Conservation (phyloP, 23 tunicate species). For the Botrylloides violaceus region DNA sequence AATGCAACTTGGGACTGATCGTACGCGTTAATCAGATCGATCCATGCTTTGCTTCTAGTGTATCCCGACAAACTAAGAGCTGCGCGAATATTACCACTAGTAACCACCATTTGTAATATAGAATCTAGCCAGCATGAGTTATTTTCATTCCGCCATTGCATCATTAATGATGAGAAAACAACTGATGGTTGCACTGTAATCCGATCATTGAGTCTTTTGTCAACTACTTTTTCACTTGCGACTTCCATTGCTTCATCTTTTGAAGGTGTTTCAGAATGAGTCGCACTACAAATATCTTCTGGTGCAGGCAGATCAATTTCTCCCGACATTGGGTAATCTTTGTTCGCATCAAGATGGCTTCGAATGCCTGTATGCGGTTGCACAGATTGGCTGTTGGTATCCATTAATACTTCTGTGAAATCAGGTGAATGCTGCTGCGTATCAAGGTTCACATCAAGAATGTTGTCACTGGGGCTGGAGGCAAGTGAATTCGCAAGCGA, state of each 20-base stretch:
- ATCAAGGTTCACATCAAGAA: too few species aligned
- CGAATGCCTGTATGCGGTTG: too few species aligned
- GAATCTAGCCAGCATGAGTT: slow-evolving; percentile 74
- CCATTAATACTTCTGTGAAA: too few species aligned
- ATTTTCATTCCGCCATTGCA: slow-evolving; percentile 41
- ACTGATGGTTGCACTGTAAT: neutral
- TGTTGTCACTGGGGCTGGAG: too few species aligned
- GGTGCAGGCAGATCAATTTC: too few species aligned
- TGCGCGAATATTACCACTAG: slow-evolving; percentile 16
- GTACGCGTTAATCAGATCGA: neutral
- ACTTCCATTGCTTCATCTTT: neutral
- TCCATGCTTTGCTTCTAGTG: neutral
- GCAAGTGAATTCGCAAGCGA: too few species aligned
- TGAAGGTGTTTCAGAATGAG: neutral
- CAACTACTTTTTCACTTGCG: neutral
- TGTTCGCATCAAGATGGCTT: neutral
- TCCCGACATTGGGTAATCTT: neutral
- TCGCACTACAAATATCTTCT: too few species aligned
- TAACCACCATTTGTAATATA: slow-evolving; percentile 27
- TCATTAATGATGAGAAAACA: neutral
- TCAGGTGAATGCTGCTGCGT: too few species aligned
- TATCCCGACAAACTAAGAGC: neutral
- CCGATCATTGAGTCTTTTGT: neutral
- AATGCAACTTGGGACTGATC: neutral
- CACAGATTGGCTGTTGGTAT: too few species aligned